phyloP scores from a whole-genome alignment of 2,113 vertebrate species.

The Hippocampus abdominalis region DNA sequence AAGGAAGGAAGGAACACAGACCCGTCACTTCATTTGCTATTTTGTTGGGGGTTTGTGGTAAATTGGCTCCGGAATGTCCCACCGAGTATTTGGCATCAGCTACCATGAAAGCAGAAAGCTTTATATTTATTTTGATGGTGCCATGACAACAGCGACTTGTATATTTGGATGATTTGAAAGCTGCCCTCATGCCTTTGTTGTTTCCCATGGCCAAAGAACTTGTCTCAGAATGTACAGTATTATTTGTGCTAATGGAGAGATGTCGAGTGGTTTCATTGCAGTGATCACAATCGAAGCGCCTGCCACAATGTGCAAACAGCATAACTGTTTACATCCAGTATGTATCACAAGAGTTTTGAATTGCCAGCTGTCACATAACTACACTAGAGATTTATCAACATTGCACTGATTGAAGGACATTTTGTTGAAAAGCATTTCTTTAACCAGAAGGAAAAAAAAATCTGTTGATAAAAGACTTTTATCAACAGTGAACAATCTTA shows the following conservation, averaged over 20 bases:
- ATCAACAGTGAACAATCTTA: conserved; percentile 17
- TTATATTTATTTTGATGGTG: background rate
- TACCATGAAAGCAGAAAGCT: conserved; percentile 20
- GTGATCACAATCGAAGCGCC: conserved; percentile 3
- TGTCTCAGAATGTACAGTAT: background rate
- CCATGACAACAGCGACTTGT: background rate
- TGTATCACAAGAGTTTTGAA: conserved; percentile 11
- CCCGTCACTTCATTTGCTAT: conserved; percentile 39
- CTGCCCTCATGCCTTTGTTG: background rate
- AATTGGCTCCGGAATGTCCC: conserved; percentile 24
- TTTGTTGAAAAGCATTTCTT: conserved; percentile 4
- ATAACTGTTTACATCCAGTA: conserved; percentile 11
- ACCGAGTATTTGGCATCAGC: conserved; percentile 12
- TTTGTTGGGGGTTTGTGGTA: conserved; percentile 36
- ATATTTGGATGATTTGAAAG: conserved; percentile 7
- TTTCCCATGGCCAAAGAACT: background rate
- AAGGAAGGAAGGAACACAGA: background rate
- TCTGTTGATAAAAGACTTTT: background rate
- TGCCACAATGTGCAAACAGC: conserved; percentile 6
- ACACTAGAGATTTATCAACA: conserved; percentile 5
- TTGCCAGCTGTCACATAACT: conserved; percentile 7
- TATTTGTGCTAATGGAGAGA: background rate
- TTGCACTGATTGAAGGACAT: conserved; percentile 1
- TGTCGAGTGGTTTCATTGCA: background rate
- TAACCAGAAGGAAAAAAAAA: background rate